Evolutionary conservation across 1,140 invertebrate species (phyloP), one percentile per base, ranked within the genome.

Genomic region (Drosophila carrolli): DNA sequence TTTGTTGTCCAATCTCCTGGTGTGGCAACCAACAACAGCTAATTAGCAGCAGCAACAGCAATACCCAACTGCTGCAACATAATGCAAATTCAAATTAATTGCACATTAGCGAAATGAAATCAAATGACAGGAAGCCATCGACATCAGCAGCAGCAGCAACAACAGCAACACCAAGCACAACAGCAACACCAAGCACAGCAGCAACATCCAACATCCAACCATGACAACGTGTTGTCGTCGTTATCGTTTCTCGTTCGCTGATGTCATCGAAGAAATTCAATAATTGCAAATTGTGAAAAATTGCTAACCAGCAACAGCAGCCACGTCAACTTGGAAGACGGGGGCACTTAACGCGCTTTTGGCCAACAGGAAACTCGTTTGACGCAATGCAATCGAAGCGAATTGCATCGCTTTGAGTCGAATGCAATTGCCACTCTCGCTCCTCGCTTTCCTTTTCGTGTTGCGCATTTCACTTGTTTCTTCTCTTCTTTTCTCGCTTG

Each of bases 251-350:
- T 51, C 53, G 35, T 32, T 60, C 19, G 61, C 67, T 79, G 81
- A 83, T 82, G 75, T 78, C 70, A 82, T 82, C 68, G 70, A 78
- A 82, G 75, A 78, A 82, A 82, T 78, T 78, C 79, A 82, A 82
- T 82, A 75, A 70, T 80, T 79, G 72, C 76, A 76, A 84, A 83
- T 80, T 63, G 81, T 84, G 76, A 79, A 83, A 83, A 83, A 83
- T 84, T 76, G 76, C 66, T 40, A 60, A 60, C 58, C 37, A 71
- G 57, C 75, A 56, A 14, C 56, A 57, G 44, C 50, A 67, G 14
- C 35, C 16, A 19, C 44, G 9, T 16, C 14, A 44, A 9, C 43
- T 44, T 41, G 2, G 38, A 58, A n/a, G 38, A 27, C 32, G 48
- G 70, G 62, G 19, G 58, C 58, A 73, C 56, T 70, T 84, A 84